Base-by-base conservation (phyloP, 2,797 vertebrate species). In the Menidia menidia region DNA sequence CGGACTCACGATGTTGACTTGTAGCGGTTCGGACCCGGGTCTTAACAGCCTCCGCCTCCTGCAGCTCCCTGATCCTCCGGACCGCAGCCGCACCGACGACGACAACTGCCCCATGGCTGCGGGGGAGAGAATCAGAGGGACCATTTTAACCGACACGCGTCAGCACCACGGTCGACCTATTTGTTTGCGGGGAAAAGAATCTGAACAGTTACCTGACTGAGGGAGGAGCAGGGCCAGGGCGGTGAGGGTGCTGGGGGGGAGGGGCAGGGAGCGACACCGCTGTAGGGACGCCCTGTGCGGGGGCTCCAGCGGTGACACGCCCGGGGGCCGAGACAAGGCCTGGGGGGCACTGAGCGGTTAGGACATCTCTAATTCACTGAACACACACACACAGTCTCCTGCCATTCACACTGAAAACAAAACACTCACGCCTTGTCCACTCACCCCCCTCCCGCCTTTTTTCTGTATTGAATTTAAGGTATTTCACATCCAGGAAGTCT, bases 1-100 rank as follows among this genome's bases (percentile, higher is more conserved):
- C 54, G 0, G 12, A 92, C 96, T 96, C 93, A 98, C 95, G 81
- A 96, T 86, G 83, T 95, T 95, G 81, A 96, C 93, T 61, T 95
- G 94, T 61, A 96, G 92, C 8, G 96, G 95, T 82, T 96, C 95
- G n/a, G 95, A 96, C 62, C 95, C 95, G 8, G 94, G 93, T 86
- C 94, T 94, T 55, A 96, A 83, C 56, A 94, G 87, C 72, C 95
- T 96, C 89, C 92, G 96, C 90, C 93, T 95, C 43, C 93, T 88
- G 50, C 90, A 94, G 80, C 93, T 91, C 0, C 93, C 92, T 1
- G 88, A 81, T 58, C 77, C 94, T 83, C 90, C 90, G 3, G 89
- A 89, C 12, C 92, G 79, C 68, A 93, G 82, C 19, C 91, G 92
- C 53, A 94, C 95, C 32, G 95, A 95, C 1, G 92, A 94, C 14